Evolutionary conservation across 2,888 invertebrate genomes (phyloP).

Genomic region (Tipula confusa): DNA sequence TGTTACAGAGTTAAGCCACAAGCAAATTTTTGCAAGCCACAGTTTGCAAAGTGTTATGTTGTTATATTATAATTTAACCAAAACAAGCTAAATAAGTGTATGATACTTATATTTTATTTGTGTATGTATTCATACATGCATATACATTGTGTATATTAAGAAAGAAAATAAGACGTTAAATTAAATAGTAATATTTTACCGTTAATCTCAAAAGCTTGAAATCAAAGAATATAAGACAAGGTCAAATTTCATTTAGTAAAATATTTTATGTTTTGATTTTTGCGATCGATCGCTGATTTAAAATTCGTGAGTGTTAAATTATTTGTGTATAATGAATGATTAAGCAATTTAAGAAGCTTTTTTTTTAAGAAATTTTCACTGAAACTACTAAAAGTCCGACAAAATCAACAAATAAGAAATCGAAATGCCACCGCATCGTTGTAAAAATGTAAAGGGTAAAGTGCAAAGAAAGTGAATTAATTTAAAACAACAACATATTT

Average conservation of each 20-base stretch:
- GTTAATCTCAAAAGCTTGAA: conserved; percentile 28
- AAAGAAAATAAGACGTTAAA: not conserved
- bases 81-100: not conserved
- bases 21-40: too few species aligned
- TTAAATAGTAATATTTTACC: not conserved
- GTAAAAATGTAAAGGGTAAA: not conserved
- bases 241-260: not conserved
- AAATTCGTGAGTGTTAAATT: not conserved
- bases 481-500: not conserved
- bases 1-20: too few species aligned
- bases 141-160: not conserved
- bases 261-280: not conserved
- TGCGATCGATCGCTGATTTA: not conserved
- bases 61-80: not conserved
- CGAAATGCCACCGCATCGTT: not conserved
- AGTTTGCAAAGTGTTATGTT: not conserved
- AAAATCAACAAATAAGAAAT: not conserved
- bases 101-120: not conserved
- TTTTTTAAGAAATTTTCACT: too few species aligned
- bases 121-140: not conserved
- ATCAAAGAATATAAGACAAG: not conserved
- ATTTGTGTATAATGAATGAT: too few species aligned
- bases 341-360: too few species aligned
- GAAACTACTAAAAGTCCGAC: not conserved
- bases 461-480: not conserved